phyloP scores from a whole-genome alignment of 2,113 vertebrate species.

The Zootoca vivipara region DNA sequence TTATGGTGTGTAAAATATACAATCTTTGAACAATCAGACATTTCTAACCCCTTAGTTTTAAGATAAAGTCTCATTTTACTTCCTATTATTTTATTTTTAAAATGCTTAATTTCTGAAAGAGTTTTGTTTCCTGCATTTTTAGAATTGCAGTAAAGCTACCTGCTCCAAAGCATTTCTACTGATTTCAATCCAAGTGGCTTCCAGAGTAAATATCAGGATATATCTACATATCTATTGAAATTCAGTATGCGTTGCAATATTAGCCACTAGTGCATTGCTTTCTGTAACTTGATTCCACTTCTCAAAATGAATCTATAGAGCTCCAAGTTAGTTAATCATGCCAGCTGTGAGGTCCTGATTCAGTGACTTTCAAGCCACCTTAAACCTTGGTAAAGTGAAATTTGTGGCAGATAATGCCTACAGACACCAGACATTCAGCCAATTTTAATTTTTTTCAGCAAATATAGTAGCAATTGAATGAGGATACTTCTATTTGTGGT shows the following conservation, averaged over 20 bases:
- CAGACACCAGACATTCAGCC: background rate
- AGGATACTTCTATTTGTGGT: background rate
- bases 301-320: constrained; percentile 26
- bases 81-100: constrained; percentile 20
- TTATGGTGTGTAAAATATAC: background rate
- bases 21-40: background rate
- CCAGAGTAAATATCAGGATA: background rate
- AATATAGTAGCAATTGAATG: background rate
- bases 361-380: constrained; percentile 5
- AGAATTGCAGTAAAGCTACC: background rate
- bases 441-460: background rate
- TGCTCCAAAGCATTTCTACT: background rate
- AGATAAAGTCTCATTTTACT: background rate
- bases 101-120: background rate
- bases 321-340: constrained; percentile 10
- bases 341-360: background rate
- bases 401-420: background rate
- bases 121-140: background rate
- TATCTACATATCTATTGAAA: background rate
- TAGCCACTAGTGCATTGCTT: constrained; percentile 3
- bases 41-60: background rate
- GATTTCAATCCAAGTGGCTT: background rate
- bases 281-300: background rate
- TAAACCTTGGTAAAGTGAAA: constrained; percentile 24
- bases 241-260: constrained; percentile 9